phyloP scores from a whole-genome alignment of 2,888 invertebrate genomes.

The Nomada fucata region DNA sequence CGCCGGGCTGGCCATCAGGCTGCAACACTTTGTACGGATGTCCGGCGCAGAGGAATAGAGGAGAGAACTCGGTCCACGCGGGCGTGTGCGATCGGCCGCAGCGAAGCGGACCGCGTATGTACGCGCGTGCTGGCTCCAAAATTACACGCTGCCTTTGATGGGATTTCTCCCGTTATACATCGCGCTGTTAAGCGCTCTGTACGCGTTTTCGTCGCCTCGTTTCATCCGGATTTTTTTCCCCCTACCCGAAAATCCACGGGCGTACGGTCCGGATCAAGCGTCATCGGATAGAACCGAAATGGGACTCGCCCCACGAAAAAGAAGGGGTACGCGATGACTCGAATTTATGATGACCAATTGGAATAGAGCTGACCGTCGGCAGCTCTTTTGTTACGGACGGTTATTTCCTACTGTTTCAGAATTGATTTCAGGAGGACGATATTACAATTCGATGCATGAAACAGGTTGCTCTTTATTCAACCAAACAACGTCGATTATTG shows the following conservation, averaged over 20 bases:
- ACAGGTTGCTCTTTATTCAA: constrained; percentile 17
- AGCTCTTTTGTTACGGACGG: background rate
- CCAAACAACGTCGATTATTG: constrained; percentile 23
- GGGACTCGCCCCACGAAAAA: background rate
- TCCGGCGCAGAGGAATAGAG: constrained; percentile 29
- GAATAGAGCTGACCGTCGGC: too few relatives aligned
- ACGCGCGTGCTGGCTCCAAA: constrained; percentile 36
- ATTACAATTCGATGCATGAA: constrained; percentile 5
- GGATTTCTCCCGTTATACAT: constrained; percentile 58
- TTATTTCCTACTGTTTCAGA: background rate
- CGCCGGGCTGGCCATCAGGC: constrained; percentile 53
- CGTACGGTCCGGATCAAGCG: constrained; percentile 4
- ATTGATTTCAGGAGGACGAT: background rate
- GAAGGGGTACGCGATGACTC: background rate
- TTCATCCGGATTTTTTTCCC: constrained; percentile 22
- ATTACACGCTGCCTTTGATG: constrained; percentile 67
- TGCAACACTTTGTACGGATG: constrained; percentile 64
- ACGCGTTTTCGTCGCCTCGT: constrained; percentile 31
- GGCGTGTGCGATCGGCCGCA: constrained; percentile 4
- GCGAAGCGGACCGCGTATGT: background rate
- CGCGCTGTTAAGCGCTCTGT: constrained; percentile 46
- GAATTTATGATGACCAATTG: background rate
- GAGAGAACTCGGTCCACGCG: constrained; percentile 2
- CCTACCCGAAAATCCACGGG: constrained; percentile 19
- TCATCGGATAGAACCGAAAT: constrained; percentile 2